Evolutionary conservation across 2,113 vertebrate species (phyloP).

Genomic region (Xiphophorus hellerii): DNA sequence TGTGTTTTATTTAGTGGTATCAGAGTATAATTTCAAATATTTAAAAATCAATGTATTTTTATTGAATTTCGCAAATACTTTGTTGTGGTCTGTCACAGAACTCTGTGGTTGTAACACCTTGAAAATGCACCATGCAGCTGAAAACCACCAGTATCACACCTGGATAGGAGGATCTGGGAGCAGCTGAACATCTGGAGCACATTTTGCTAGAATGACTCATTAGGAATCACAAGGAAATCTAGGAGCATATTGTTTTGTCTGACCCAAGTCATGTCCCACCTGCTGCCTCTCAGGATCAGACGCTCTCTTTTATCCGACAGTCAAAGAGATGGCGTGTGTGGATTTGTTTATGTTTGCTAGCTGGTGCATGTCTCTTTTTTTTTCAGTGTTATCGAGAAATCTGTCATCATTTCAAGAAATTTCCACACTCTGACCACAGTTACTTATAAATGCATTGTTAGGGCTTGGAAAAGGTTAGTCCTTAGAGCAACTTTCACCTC

Average conservation of each 20-base stretch:
- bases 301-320: slow-evolving; percentile 48
- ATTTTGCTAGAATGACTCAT: slow-evolving; percentile 37
- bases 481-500: background rate
- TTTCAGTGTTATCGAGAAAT: background rate
- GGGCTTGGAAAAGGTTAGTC: background rate
- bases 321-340: slow-evolving; percentile 31
- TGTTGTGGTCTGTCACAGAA: background rate
- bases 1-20: background rate
- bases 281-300: slow-evolving; percentile 45
- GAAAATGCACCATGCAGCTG: background rate
- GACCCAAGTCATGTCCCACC: slow-evolving; percentile 27
- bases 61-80: background rate
- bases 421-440: background rate
- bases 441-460: background rate
- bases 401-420: background rate
- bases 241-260: slow-evolving; percentile 46
- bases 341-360: background rate
- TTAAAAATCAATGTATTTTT: background rate
- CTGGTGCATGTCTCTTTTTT: slow-evolving; percentile 4
- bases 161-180: slow-evolving; percentile 15
- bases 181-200: slow-evolving; percentile 45
- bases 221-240: slow-evolving; percentile 13
- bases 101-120: too few relatives aligned
- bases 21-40: too few relatives aligned
- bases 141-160: background rate